phyloP scores from a whole-genome alignment of 2,797 vertebrate species.

The Zalophus californianus region DNA sequence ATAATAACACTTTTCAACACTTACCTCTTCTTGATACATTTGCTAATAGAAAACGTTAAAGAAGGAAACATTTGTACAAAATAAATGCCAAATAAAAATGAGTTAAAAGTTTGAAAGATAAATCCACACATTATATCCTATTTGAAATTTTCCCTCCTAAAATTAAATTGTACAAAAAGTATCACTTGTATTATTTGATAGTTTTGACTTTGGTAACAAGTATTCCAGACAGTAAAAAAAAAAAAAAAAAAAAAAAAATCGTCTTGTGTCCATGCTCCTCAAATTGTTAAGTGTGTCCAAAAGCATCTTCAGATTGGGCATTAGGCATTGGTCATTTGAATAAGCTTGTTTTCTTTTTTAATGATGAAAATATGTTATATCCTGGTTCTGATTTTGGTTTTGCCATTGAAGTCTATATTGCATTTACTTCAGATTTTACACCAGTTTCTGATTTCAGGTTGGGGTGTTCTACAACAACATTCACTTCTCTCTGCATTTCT shows the following conservation, averaged over 20 bases:
- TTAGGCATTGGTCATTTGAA: not conserved
- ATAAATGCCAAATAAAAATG: conserved; percentile 18
- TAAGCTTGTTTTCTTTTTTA: conserved; percentile 25
- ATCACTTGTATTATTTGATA: not conserved
- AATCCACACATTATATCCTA: conserved; percentile 4
- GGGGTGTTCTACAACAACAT: not conserved
- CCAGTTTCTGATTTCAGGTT: conserved; percentile 27
- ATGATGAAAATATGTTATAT: conserved; percentile 14
- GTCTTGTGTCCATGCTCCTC: not conserved
- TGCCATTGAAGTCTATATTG: conserved; percentile 6
- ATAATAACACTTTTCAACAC: not conserved
- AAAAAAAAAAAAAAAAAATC: not conserved
- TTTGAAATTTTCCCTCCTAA: conserved; percentile 14
- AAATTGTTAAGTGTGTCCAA: not conserved
- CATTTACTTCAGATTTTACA: conserved; percentile 24
- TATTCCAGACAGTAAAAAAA: conserved; percentile 4
- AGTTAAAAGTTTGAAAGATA: conserved; percentile 21
- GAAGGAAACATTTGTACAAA: not conserved
- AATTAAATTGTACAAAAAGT: not conserved
- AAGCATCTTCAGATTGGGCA: not conserved
- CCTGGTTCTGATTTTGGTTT: conserved; percentile 18
- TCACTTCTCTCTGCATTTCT: conserved; percentile 36
- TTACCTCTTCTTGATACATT: not conserved
- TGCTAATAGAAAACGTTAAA: not conserved
- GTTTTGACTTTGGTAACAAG: conserved; percentile 1